Conservation (phyloP, 2,888 invertebrate genomes). For the Hirudinaria manillensis region DNA sequence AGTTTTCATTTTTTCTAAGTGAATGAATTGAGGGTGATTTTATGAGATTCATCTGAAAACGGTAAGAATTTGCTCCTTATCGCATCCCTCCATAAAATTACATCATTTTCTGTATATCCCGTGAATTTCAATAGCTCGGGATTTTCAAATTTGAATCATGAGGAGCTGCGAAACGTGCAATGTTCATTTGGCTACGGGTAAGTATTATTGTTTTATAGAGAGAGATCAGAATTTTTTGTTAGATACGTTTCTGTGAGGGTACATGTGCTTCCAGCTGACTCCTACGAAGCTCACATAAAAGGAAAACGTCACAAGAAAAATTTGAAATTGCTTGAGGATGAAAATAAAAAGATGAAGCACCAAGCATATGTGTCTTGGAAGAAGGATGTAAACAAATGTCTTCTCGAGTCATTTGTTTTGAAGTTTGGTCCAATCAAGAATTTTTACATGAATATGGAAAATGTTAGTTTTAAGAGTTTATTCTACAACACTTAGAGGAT, state of each 20-base stretch:
- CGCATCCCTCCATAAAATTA: too few species aligned
- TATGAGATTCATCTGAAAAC: too few species aligned
- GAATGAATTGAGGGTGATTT: too few species aligned
- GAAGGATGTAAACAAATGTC: background rate
- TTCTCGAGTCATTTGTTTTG: background rate
- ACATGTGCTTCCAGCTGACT: background rate
- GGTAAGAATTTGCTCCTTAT: too few species aligned
- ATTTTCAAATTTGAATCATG: too few species aligned
- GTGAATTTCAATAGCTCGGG: too few species aligned
- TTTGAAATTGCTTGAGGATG: slow-evolving; percentile 6
- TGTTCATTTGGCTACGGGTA: background rate
- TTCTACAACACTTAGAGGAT: too few species aligned
- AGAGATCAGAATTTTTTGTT: too few species aligned
- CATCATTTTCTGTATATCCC: too few species aligned
- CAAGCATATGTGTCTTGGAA: slow-evolving; percentile 5
- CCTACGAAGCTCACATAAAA: background rate
- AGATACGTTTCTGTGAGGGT: background rate
- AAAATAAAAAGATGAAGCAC: slow-evolving; percentile 6
- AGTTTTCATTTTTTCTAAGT: too few species aligned
- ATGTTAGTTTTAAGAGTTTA: background rate
- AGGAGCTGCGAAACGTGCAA: slow-evolving; percentile 7
- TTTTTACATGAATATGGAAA: background rate
- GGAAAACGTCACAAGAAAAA: slow-evolving; percentile 2
- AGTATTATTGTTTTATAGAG: too few species aligned
- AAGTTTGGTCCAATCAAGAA: slow-evolving; percentile 7